Evolutionary conservation across 2,113 vertebrate species (phyloP).

Genomic region (Osmerus eperlanus): DNA sequence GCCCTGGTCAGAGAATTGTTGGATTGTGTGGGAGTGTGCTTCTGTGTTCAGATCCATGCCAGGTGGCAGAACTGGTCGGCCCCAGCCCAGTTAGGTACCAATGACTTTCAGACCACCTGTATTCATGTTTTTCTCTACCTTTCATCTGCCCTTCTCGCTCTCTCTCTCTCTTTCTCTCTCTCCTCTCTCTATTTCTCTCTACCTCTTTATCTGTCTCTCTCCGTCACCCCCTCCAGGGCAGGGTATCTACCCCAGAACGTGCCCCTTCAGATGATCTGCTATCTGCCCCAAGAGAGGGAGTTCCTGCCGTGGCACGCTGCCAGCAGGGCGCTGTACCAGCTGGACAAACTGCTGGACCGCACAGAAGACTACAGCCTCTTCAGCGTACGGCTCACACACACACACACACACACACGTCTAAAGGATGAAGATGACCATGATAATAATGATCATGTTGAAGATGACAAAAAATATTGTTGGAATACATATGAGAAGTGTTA

Average conservation of each 20-base stretch:
- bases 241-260: conserved; percentile 94
- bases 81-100: too few species aligned
- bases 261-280: conserved; percentile 91
- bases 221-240: conserved; percentile 73
- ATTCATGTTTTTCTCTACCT: background rate
- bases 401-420: background rate
- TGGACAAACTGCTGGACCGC: conserved; percentile 96
- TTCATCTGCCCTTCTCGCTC: background rate
- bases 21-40: too few species aligned
- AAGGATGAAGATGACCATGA: background rate
- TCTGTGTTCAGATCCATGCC: too few species aligned
- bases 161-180: background rate
- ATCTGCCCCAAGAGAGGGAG: conserved; percentile 89
- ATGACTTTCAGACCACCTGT: too few species aligned
- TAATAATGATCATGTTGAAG: too few species aligned
- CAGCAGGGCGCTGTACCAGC: conserved; percentile 90
- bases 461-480: too few species aligned
- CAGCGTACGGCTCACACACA: conserved; percentile 73
- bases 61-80: too few species aligned
- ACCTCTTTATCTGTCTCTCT: conserved; percentile 23
- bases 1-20: too few species aligned
- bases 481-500: too few species aligned
- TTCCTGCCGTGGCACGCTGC: conserved; percentile 98
- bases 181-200: background rate
- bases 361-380: conserved; percentile 94